Evolutionary conservation across 1,140 invertebrate species (phyloP), one percentile per base, ranked within the genome.

Genomic region (Ptiloglossa arizonensis): DNA sequence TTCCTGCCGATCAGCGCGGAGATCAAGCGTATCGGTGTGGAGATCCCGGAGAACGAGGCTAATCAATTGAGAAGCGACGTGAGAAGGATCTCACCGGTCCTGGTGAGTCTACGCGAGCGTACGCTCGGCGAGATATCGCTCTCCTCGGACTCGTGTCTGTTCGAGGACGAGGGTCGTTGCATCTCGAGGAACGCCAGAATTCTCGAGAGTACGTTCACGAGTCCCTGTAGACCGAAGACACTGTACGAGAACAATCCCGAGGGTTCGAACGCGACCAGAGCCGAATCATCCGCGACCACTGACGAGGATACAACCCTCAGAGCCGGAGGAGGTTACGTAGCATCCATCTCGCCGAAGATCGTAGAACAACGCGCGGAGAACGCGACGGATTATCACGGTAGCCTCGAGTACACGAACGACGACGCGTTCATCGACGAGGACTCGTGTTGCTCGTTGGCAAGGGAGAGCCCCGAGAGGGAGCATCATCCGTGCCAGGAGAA

Each of bases 121-220:
- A 93, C 92, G 0, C 73, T 93, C 0, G 91, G 90, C 35, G 92
- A 93, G 46, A 90, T 93, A 19, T 92, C 90, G 0, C 71, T 93
- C 6, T 91, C 89, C 0, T 85, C 90, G 22, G 87, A 90, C 15
- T 88, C 84, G 13, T 83, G 86, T 5, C 46, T 79, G 15, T 79
- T 85, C 70, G 71, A 60, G 11, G 63, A 76, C 9, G 70, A 81
- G 3, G n/a, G n/a, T 6, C 81, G 56, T 5, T 19, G 35, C 8
- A 22, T 56, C 15, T 41, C 75, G 29, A 66, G 50, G 2, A 67
- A 50, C n/a, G 59, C 56, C 17, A 54, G 48, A 5, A 13, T 35
- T 1, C 6, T 64, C n/a, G 59, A 67, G 2, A 48, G 44, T 17
- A 27, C 57, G 15, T 48, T 71, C 0, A 22, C 19, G 1, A 27